Conservation (phyloP, 2,113 vertebrate species). For the Aphyosemion australe region DNA sequence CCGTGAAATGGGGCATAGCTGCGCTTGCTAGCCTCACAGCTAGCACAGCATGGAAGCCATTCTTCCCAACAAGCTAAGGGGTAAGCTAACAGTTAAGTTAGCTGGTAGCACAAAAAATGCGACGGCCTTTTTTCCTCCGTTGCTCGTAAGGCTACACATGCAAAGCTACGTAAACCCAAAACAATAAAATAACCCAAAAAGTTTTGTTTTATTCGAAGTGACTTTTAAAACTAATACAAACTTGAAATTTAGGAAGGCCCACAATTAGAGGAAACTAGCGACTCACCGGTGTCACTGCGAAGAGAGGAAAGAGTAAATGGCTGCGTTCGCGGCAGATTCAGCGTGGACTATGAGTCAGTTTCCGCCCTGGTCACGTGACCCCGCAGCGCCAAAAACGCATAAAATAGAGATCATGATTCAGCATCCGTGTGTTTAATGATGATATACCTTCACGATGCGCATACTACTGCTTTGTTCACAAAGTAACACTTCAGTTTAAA, state of each 20-base stretch:
- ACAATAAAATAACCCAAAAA: neutral
- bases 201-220: neutral
- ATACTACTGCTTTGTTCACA: no score
- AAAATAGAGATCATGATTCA: conserved; percentile 29
- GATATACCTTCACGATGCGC: no score
- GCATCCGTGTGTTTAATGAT: neutral
- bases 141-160: neutral
- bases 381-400: conserved; percentile 41
- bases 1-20: neutral
- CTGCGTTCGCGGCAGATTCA: conserved; percentile 80
- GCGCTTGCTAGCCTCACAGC: conserved; percentile 40
- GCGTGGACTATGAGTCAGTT: conserved; percentile 75
- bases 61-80: conserved; percentile 48
- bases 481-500: no score
- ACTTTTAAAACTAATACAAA: neutral
- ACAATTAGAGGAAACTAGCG: neutral
- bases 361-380: conserved; percentile 81
- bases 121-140: neutral
- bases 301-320: conserved; percentile 80
- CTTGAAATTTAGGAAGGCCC: conserved; percentile 1
- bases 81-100: conserved; percentile 24
- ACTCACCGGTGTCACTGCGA: conserved; percentile 72
- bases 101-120: conserved; percentile 29
- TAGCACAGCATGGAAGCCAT: conserved; percentile 62
- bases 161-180: fast-evolving